A percentile compares a stretch with the other conserved stretches of the same genome.
Conservation (phyloP, 2,113 vertebrate genomes). For the Hassar affinis region DNA sequence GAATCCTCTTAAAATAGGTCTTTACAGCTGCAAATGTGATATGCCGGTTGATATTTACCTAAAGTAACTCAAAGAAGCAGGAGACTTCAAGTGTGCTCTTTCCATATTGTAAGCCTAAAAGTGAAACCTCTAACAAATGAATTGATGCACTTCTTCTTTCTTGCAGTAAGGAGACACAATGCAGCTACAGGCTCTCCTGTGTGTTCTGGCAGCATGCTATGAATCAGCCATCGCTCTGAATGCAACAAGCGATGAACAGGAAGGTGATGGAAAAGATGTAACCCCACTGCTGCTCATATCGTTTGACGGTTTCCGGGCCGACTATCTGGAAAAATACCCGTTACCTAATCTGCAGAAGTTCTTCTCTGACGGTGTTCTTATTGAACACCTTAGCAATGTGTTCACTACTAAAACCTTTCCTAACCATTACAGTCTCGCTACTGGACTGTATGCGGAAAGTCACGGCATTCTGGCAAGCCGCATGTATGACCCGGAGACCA, state of each 20-base stretch:
- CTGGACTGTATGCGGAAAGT: slow-evolving; percentile 84
- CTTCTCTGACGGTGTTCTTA: slow-evolving; percentile 74
- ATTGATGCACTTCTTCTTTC: not conserved
- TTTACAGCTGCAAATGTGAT: not conserved
- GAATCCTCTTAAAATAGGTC: not conserved
- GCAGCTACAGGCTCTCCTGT: slow-evolving; percentile 37
- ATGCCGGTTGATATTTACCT: not conserved
- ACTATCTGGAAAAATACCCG: slow-evolving; percentile 81
- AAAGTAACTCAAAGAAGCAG: not conserved
- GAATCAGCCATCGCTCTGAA: slow-evolving; percentile 12
- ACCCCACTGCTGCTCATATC: slow-evolving; percentile 82
- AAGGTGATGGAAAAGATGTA: slow-evolving; percentile 34
- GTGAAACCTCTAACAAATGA: not conserved
- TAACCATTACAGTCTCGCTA: slow-evolving; percentile 88
- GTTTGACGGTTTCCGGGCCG: slow-evolving; percentile 91
- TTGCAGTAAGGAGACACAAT: slow-evolving; percentile 37
- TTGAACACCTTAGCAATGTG: slow-evolving; percentile 78
- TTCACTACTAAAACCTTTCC: slow-evolving; percentile 89
- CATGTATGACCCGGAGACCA: slow-evolving; percentile 82
- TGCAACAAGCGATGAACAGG: not conserved
- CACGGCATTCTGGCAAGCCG: slow-evolving; percentile 84
- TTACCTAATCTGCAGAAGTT: slow-evolving; percentile 79
- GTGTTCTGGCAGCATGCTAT: slow-evolving; percentile 21
- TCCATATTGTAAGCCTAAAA: not conserved
- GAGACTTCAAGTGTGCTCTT: not conserved